Conservation (phyloP, 2,113 vertebrate species). For the Tragulus kanchil region DNA sequence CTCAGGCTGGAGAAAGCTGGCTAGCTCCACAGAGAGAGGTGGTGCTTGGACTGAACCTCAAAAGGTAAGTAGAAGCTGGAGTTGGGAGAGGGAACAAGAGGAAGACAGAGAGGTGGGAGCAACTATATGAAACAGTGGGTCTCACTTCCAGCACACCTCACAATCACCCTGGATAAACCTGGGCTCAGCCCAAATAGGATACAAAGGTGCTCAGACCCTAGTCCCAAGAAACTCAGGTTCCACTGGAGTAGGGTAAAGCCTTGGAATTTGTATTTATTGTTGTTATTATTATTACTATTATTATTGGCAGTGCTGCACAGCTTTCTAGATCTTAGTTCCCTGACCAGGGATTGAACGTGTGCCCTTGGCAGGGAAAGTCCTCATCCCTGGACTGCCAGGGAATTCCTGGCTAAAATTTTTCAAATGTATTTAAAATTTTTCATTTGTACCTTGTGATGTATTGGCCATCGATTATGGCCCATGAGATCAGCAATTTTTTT, state of each 20-base stretch:
- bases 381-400: not conserved
- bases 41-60: not conserved
- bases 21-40: not conserved
- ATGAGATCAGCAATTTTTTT: not conserved
- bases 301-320: not conserved
- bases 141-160: not conserved
- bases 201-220: not conserved
- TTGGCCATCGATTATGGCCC: not conserved
- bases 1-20: not conserved
- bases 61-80: not conserved
- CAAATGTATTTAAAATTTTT: not conserved
- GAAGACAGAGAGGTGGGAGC: not conserved
- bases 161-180: not conserved
- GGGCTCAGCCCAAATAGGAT: not conserved
- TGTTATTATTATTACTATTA: not conserved
- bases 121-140: not conserved
- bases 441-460: constrained; percentile 41
- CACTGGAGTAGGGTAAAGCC: not conserved
- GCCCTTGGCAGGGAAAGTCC: not conserved
- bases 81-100: not conserved
- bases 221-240: constrained; percentile 12
- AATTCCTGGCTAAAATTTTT: not conserved
- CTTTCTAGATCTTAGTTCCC: not conserved
- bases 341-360: not conserved
- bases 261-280: not conserved